Base-by-base conservation (phyloP, 2,888 invertebrate genomes). In the Pyrgus malvae region DNA sequence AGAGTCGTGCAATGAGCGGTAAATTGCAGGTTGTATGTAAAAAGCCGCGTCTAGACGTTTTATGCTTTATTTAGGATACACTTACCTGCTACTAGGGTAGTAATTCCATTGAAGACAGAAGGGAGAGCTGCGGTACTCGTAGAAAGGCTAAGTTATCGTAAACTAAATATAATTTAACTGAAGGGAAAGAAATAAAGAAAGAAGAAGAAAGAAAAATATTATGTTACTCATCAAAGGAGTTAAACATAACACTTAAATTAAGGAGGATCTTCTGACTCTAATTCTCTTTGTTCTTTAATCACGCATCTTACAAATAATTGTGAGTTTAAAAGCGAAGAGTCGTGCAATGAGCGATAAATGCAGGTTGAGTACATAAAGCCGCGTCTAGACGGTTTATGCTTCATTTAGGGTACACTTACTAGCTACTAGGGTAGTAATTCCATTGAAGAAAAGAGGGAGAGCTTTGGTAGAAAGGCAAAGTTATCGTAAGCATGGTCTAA, bases 341-440 rank as follows among this genome's bases (percentile, higher is more conserved):
- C 44, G 19, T 14, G 23, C 51, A 44, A 19, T 27, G 45, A 23
- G 38, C 38, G 38, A 38, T 53, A 45, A 53, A 45, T 45, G 44
- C 27, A 29, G 37, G 51, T 45, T 51, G 51, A 44, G 27, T 37
- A 50, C 21, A 27, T 44, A 44, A 53, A 53, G 17, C 37, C 21
- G 19, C 17, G 44, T 53, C 51, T 53, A 53, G 51, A 53, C 51
- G 21, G 31, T 53, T 53, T 53, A 53, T 53, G 51, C 37, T 44
- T 37, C 35, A 35, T 37, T 37, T 37, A 37, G 17, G 35, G 1
- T 16, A 35, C n/a, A 17, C 17, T 37, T 17, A 37, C n/a, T n/a
- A n/a, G n/a, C 9, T 37, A 9, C n/a, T n/a, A 4, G 17, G 35
- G 35, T 7, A 38, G 21, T 19, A 38, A 21, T 11, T 11, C 7